Evolutionary conservation across 1,140 invertebrate genomes (phyloP), one percentile per base, ranked within the genome.

Genomic region (Bombus fervidus): DNA sequence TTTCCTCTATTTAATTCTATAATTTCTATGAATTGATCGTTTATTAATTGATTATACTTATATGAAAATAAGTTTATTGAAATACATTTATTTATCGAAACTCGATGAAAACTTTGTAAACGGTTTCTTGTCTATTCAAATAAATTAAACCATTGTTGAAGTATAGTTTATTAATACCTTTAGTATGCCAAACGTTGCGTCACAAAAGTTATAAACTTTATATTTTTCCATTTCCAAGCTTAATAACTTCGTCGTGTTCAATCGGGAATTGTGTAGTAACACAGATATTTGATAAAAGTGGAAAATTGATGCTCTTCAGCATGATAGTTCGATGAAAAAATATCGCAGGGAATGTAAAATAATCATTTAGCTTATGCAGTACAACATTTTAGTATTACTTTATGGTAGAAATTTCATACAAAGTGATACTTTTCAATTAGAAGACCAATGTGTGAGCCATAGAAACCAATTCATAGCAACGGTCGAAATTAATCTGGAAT

Each of bases 141-240:
- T n/a, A 12, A 41, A 71, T 41, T n/a, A 41, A 71, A n/a, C 12
- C 25, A 15, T 41, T 72, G 9, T 39, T 31, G 1, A 75, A 47
- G 10, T 22, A 31, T 10, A 12, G 4, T 28, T 43, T 31, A 53
- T 22, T 53, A 8, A 53, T 53, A 53, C 18, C 5, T 53, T 53
- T 18, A 53, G 15, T 25, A 76, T 31, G 47, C 4, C 10, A 37
- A 41, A 8, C 13, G n/a, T 31, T 18, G 15, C 64, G 13, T 47
- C 37, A 64, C n/a, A 62, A 69, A 66, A 6, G 59, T 89, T 81
- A 87, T 39, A 39, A 87, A 81, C 84, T 87, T 87, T 87, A 87
- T 73, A 69, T 76, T 81, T 53, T 53, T 73, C 69, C 57, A 80
- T 39, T 53, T 39, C 22, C n/a, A 31, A 62, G 43, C 81, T 77